A percentile compares a stretch with the other conserved stretches of the same genome.
Conservation (phyloP, 1,140 invertebrate species). For the Bombus pascuorum region DNA sequence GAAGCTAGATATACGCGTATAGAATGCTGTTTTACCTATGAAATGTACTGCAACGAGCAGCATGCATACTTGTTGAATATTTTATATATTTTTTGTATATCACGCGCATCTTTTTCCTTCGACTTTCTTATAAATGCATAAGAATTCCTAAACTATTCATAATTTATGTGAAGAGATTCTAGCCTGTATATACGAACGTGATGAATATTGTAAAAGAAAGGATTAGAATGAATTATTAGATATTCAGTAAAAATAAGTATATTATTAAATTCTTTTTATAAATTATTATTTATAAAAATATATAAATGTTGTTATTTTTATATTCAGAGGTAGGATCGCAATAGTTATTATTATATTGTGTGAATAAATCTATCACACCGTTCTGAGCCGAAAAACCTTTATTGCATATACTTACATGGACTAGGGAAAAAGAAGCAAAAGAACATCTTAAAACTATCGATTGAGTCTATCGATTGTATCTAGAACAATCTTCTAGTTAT, state of each 20-base stretch:
- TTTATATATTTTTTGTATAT: not conserved
- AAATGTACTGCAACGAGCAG: not conserved
- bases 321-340: too few species aligned
- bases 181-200: not conserved
- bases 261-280: too few species aligned
- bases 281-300: too few species aligned
- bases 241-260: not conserved
- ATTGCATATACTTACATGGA: too few species aligned
- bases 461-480: too few species aligned
- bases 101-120: not conserved
- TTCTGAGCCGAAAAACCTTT: too few species aligned
- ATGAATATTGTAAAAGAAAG: fast-evolving
- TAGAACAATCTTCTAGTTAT: too few species aligned
- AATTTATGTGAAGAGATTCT: not conserved
- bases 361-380: too few species aligned
- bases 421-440: too few species aligned
- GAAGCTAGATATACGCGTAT: not conserved
- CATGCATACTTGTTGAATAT: not conserved
- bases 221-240: not conserved
- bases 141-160: not conserved
- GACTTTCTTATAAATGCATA: not conserved
- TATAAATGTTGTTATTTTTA: too few species aligned
- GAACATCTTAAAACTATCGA: too few species aligned
- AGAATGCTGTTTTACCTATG: not conserved
- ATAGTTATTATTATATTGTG: too few species aligned